Evolutionary conservation across 2,113 vertebrate species (phyloP), one percentile per base, ranked within the genome.

Genomic region (Hemichromis elongatus): DNA sequence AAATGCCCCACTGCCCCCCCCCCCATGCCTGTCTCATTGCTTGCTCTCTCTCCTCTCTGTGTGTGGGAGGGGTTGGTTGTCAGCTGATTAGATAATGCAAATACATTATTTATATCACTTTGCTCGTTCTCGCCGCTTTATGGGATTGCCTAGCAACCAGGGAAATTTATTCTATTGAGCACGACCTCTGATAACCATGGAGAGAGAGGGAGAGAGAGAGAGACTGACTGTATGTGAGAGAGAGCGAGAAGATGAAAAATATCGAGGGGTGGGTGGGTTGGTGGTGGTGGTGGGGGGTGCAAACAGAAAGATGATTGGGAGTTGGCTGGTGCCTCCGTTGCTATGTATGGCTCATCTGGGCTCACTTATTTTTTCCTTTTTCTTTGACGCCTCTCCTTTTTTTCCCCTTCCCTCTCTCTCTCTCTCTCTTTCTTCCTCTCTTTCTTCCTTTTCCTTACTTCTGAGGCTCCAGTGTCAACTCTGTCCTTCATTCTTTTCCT

Each of bases 21-120:
- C 78, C 82, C 78, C 56, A 54, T 82, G 86, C 53, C 45, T 85
- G 78, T 66, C 61, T 79, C 37, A 40, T 77, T 70, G 35, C 56
- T 63, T 26, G 16, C 30, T 59, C 40, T 66, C 47, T 52, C 53
- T 54, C 73, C n/a, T 77, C 59, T 81, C 68, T 73, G 9, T 9
- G 19, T 85, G 89, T 90, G 86, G 85, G 92, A 88, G 90, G 90
- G 92, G 93, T 92, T 86, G 94, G 92, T 88, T 94, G 88, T 92
- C 87, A 94, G 92, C 95, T 96, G 96, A 95, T 96, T 97, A 96
- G 95, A 96, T 96, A 90, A 94, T 96, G 96, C 93, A 94, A 95
- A 95, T 96, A 94, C 96, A 96, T 96, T 96, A 96, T 96, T 97
- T 96, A 96, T 97, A 96, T 96, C 96, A 93, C 94, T 95, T 94